These are phyloP conservation scores for Eolophus roseicapilla DNA, from an alignment of 2,113 vertebrate genomes.

Conservation along the genomic window DNA sequence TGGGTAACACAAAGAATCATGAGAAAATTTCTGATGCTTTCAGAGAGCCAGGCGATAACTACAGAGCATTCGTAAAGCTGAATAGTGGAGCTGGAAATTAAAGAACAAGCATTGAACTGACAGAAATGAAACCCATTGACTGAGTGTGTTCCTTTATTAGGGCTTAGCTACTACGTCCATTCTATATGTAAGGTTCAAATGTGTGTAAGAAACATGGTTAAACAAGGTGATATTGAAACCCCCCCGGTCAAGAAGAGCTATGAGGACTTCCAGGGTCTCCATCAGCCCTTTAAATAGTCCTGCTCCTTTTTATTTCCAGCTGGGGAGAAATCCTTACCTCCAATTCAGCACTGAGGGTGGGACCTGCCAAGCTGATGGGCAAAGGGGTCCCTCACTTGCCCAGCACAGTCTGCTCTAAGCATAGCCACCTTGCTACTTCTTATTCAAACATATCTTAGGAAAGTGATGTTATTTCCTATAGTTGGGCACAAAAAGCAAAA, in stretches of 20 bases:
- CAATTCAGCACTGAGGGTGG: not conserved
- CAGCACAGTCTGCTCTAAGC: not conserved
- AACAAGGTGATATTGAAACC: not conserved
- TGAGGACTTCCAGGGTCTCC: not conserved
- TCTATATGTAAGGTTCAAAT: not conserved
- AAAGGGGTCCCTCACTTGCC: not conserved
- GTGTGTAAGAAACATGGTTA: fast-evolving
- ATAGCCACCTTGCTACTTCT: not conserved
- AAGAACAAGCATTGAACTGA: not conserved
- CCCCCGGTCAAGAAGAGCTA: not conserved
- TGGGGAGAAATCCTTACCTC: not conserved
- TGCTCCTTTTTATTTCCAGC: not conserved
- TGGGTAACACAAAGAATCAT: not conserved
- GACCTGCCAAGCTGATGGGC: fast-evolving
- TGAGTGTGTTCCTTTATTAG: not conserved
- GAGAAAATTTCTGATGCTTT: not conserved
- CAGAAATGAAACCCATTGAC: not conserved
- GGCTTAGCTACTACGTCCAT: not conserved
- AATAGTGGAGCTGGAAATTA: not conserved
- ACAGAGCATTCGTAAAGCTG: not conserved
- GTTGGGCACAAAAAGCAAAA: not conserved
- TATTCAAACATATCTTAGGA: not conserved
- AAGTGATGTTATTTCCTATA: not conserved
- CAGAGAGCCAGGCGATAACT: not conserved
- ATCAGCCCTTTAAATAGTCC: not conserved